These are phyloP conservation scores for Dendrocincla tyrannina DNA, from an alignment of 2,797 vertebrate genomes.

Conservation along the genomic window DNA sequence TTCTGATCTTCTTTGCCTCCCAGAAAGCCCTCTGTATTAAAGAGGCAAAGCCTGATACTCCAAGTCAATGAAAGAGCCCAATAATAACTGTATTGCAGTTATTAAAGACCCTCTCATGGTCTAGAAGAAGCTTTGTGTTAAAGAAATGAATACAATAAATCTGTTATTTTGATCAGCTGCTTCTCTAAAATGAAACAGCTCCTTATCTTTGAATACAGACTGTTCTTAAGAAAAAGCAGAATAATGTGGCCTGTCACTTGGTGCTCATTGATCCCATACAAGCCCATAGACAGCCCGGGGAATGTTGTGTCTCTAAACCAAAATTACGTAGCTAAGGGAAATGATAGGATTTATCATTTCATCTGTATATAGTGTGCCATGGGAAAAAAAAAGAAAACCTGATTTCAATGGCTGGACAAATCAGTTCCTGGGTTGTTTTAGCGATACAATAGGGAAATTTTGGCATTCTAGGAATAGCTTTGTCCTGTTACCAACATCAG, in stretches of 20 bases:
- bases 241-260: neutral
- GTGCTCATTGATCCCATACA: neutral
- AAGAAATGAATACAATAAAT: neutral
- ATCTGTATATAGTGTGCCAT: neutral
- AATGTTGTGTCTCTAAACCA: neutral
- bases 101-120: neutral
- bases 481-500: neutral
- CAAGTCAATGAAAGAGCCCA: neutral
- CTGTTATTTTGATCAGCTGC: neutral
- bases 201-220: neutral
- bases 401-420: neutral
- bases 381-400: neutral
- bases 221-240: neutral
- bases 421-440: neutral
- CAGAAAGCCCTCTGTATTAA: neutral
- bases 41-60: neutral
- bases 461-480: slow-evolving; percentile 28
- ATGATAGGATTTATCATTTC: neutral
- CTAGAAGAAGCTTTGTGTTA: neutral
- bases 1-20: neutral
- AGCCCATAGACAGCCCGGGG: neutral
- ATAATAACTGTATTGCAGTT: neutral
- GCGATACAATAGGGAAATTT: neutral
- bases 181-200: neutral
- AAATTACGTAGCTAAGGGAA: neutral